phyloP scores from a whole-genome alignment of 2,113 vertebrate species.

The Puntigrus tetrazona region DNA sequence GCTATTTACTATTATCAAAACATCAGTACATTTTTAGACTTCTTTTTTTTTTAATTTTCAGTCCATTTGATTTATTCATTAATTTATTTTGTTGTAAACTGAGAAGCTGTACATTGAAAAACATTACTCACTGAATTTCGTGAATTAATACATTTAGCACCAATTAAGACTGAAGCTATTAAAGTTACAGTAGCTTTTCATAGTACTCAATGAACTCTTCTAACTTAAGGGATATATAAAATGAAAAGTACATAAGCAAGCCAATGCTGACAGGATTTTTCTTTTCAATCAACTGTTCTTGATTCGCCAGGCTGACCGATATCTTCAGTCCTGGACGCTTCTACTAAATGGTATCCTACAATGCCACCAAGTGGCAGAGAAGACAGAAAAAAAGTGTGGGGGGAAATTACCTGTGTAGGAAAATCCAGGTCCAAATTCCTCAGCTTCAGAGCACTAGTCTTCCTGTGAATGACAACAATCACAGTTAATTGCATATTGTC shows the following conservation, averaged over 20 bases:
- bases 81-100: too few relatives aligned
- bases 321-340: not conserved
- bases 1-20: too few relatives aligned
- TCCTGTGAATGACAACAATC: constrained; percentile 25
- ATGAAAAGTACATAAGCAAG: not conserved
- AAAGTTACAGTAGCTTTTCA: not conserved
- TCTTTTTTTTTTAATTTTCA: too few relatives aligned
- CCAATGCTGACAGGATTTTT: not conserved
- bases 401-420: constrained; percentile 35
- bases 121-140: not conserved
- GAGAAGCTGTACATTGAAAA: not conserved
- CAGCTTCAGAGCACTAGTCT: constrained; percentile 19
- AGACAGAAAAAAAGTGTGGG: not conserved
- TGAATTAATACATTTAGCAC: not conserved
- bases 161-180: not conserved
- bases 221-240: not conserved
- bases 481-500: not conserved
- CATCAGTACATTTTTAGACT: too few relatives aligned
- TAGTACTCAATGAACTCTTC: not conserved
- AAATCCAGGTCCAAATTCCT: constrained; percentile 17
- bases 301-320: not conserved
- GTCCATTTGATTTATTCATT: too few relatives aligned
- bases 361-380: constrained; percentile 36
- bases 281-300: not conserved
- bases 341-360: not conserved